Evolutionary conservation across 2,113 vertebrate genomes (phyloP), one percentile per base, ranked within the genome.

Genomic region (Urocynchramus pylzowi): DNA sequence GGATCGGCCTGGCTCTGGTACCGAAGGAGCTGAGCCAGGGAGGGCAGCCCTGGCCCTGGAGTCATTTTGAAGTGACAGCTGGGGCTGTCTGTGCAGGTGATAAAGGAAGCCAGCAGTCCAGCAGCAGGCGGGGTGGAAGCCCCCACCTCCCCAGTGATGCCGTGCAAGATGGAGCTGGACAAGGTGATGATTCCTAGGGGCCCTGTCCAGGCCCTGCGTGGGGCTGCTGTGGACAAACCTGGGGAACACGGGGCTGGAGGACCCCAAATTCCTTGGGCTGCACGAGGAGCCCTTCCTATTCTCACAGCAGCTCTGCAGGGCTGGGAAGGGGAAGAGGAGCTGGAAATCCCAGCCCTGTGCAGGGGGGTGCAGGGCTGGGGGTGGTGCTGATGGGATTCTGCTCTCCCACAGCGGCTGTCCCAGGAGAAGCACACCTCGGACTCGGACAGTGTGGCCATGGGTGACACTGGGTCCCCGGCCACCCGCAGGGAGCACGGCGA

Each of bases 381-480:
- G 28, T 31, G 45, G 33, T 33, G 69, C 50, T 52, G 54, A 87
- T 17, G 21, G 50, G 26, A 9, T 39, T 39, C 33, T 96, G 87
- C 73, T 75, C 44, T 5, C 61, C 31, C 19, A 5, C 98, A 99
- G 99, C 98, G 98, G 73, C 95, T 99, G 71, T 99, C 98, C 9
- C 98, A 98, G 73, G 99, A 99, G 93, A 99, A 99, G 95, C 99
- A 99, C 97, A 98, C 98, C 23, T 99, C 99, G 0, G 99, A 99
- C 91, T 99, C 99, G 0, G 99, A 99, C 97, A 99, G 99, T 3
- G 90, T 98, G 87, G 98, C 97, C 4, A 91, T 97, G 9, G 98
- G 97, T 2, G 99, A 99, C 84, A 97, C 75, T 13, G 26, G 92
- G 31, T 98, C 98, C 59, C 96, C 93, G 0, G 87, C 92, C 8